These are phyloP conservation scores for Spilosoma lubricipeda DNA, from an alignment of 2,888 invertebrate species.

Conservation along the genomic window DNA sequence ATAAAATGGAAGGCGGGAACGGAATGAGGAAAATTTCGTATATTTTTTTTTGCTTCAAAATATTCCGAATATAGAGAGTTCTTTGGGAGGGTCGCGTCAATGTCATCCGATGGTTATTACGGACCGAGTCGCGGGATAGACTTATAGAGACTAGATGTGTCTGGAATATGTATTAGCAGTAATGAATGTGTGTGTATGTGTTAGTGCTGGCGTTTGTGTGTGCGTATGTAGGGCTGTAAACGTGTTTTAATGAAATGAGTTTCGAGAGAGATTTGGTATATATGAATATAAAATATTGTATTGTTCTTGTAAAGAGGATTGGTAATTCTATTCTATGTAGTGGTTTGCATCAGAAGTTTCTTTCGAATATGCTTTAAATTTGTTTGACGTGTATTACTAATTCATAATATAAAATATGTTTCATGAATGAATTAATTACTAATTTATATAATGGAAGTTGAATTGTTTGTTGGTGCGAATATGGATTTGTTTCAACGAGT, in stretches of 20 bases:
- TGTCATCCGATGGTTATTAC: conserved; percentile 70
- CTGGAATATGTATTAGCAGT: conserved; percentile 25
- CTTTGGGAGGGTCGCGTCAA: conserved; percentile 63
- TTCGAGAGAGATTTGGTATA: background rate
- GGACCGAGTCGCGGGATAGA: conserved; percentile 23
- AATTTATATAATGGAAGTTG: no score
- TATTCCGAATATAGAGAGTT: conserved; percentile 42
- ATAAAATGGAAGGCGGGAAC: conserved; percentile 30
- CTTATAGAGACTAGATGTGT: conserved; percentile 57
- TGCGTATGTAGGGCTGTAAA: background rate
- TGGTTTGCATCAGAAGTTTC: background rate
- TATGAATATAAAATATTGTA: background rate
- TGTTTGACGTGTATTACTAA: background rate
- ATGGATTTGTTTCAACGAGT: no score
- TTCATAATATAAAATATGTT: no score
- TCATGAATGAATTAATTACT: no score
- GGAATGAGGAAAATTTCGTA: conserved; percentile 25
- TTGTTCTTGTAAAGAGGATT: background rate
- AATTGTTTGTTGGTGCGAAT: no score
- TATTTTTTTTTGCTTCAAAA: conserved; percentile 37
- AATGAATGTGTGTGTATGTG: conserved; percentile 16
- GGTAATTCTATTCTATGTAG: background rate
- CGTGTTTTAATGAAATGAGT: conserved; percentile 3
- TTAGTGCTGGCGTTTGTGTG: background rate
- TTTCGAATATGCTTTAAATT: background rate